A percentile compares a stretch with the other conserved stretches of the same genome.
These are phyloP conservation scores for Procambarus clarkii DNA, from an alignment of 1,140 invertebrate genomes.

Conservation along the genomic window DNA sequence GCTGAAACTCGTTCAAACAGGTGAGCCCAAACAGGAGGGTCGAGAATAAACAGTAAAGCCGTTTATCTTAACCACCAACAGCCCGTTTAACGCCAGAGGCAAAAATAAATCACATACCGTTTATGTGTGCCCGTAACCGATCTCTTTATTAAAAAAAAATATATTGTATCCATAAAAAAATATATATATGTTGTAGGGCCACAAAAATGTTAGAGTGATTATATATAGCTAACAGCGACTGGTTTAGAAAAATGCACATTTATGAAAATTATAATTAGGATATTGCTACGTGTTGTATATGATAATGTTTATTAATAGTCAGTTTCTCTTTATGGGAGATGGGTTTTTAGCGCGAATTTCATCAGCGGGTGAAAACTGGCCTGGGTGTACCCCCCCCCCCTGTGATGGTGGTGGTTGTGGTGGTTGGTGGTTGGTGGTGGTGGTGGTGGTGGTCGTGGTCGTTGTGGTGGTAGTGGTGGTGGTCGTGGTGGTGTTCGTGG, in stretches of 20 bases:
- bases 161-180: constrained; percentile 27
- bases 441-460: background rate
- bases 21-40: too few relatives aligned
- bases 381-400: background rate
- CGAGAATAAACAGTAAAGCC: too few relatives aligned
- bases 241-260: constrained; percentile 56
- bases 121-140: constrained; percentile 53
- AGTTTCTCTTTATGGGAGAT: constrained; percentile 47
- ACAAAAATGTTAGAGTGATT: constrained; percentile 50
- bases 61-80: background rate
- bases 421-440: background rate
- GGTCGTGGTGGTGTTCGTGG: background rate
- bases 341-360: constrained; percentile 37
- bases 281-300: constrained; percentile 44
- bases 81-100: background rate
- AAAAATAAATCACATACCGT: background rate
- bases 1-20: too few relatives aligned
- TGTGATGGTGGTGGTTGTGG: too few relatives aligned
- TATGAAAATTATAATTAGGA: constrained; percentile 60
- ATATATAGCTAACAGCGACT: constrained; percentile 41
- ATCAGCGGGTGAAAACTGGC: constrained; percentile 16
- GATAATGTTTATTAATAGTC: constrained; percentile 55
- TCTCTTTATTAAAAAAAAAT: constrained; percentile 34
- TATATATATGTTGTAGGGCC: constrained; percentile 14
- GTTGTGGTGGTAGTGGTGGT: constrained; percentile 6